Conservation (phyloP, 2,797 vertebrate genomes). For the Otolemur crassicaudatus region DNA sequence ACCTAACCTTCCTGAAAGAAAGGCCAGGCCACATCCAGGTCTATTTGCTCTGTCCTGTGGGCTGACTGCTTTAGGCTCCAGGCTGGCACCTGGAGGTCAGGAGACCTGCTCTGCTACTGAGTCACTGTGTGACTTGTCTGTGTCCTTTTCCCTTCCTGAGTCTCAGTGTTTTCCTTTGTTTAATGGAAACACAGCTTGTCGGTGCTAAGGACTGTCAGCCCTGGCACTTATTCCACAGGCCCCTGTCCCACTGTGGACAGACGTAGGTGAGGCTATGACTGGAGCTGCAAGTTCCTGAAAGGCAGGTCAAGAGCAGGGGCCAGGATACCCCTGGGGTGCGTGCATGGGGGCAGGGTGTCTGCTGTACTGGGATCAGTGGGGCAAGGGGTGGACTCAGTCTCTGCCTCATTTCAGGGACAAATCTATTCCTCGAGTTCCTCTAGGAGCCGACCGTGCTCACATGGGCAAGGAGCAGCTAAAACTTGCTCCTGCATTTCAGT, state of each 20-base stretch:
- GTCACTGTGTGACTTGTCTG: not conserved
- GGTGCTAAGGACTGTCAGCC: not conserved
- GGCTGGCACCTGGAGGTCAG: not conserved
- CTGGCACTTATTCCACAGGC: not conserved
- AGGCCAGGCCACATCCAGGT: not conserved
- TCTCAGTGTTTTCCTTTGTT: not conserved
- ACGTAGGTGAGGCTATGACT: not conserved
- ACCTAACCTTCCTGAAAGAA: not conserved
- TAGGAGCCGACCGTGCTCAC: fast-evolving
- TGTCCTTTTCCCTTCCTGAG: not conserved
- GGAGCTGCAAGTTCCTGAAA: not conserved
- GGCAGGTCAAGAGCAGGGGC: not conserved
- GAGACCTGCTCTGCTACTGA: not conserved
- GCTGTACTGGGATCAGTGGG: not conserved
- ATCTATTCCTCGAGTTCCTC: not conserved
- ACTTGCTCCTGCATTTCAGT: not conserved
- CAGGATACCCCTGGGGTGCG: not conserved
- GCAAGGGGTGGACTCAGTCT: not conserved
- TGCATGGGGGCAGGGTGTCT: not conserved
- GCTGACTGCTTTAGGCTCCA: not conserved
- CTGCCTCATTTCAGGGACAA: not conserved
- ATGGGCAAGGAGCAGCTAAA: not conserved
- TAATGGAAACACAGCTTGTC: not conserved
- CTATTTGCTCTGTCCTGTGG: not conserved
- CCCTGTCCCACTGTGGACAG: not conserved